Evolutionary conservation across 2,797 vertebrate genomes (phyloP).

Genomic region (Ceyx erithaca): DNA sequence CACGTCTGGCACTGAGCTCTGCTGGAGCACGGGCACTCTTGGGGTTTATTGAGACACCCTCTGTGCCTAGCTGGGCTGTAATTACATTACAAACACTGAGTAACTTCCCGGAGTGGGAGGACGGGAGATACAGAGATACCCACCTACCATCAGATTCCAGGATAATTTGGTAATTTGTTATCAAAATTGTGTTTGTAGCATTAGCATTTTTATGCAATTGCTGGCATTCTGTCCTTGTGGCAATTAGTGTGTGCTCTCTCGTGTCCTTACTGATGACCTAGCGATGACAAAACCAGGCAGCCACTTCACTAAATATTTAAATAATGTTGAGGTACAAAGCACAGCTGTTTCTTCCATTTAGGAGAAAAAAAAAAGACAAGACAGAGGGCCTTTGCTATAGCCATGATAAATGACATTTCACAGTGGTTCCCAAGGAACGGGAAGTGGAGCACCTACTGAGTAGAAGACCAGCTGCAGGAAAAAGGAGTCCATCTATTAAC

Average conservation of each 20-base stretch:
- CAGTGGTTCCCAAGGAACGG: slow-evolving; percentile 39
- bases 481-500: slow-evolving; percentile 79
- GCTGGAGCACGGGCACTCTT: background rate
- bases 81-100: slow-evolving; percentile 25
- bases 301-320: slow-evolving; percentile 60
- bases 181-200: slow-evolving; percentile 50
- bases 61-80: background rate
- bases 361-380: background rate
- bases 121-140: background rate
- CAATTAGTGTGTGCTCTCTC: slow-evolving; percentile 10
- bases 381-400: slow-evolving; percentile 24
- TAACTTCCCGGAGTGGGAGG: slow-evolving; percentile 19
- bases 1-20: background rate
- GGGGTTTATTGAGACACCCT: background rate
- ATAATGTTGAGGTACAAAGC: slow-evolving; percentile 54
- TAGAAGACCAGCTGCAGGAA: slow-evolving; percentile 78
- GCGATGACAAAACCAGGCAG: slow-evolving; percentile 20
- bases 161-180: slow-evolving; percentile 61
- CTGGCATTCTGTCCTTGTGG: slow-evolving; percentile 26
- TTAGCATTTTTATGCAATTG: slow-evolving; percentile 63
- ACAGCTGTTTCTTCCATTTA: slow-evolving; percentile 59
- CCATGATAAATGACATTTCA: slow-evolving; percentile 67
- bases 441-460: slow-evolving; percentile 63
- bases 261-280: slow-evolving; percentile 11
- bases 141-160: slow-evolving; percentile 1